Conservation (phyloP, 1,140 invertebrate genomes). For the Drosophila lacertosa region DNA sequence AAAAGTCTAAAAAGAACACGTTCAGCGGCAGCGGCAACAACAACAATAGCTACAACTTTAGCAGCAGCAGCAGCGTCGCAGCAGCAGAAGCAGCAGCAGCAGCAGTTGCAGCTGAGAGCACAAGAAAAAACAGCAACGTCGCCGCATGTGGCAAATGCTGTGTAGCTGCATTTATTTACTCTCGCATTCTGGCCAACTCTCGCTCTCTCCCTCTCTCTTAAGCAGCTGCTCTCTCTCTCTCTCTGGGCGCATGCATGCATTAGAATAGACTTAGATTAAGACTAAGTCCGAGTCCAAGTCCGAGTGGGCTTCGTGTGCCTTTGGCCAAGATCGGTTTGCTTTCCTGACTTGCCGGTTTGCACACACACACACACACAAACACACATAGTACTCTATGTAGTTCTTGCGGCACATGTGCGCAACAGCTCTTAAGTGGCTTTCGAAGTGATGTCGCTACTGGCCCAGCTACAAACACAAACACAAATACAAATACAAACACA, state of each 20-base stretch:
- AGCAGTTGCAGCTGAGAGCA: slow-evolving; percentile 21
- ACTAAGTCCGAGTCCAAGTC: slow-evolving; percentile 42
- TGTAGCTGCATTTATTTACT: slow-evolving; percentile 37
- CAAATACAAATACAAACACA: slow-evolving; percentile 37
- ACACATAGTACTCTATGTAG: too few relatives aligned
- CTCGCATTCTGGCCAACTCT: slow-evolving; percentile 44
- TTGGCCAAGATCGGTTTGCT: slow-evolving; percentile 41
- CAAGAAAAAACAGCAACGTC: slow-evolving; percentile 18
- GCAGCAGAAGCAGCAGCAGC: slow-evolving; percentile 15
- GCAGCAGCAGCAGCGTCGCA: slow-evolving; percentile 28
- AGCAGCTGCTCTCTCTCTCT: background rate
- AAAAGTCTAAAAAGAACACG: slow-evolving; percentile 83
- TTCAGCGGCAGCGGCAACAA: slow-evolving; percentile 67
- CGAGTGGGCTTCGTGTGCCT: slow-evolving; percentile 62
- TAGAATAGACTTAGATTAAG: slow-evolving; percentile 80
- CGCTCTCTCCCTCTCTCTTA: background rate
- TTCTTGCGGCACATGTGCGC: slow-evolving; percentile 77
- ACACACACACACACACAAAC: too few relatives aligned
- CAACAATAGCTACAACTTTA: slow-evolving; percentile 43
- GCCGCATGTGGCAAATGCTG: slow-evolving; percentile 78
- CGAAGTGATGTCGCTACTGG: slow-evolving; percentile 54
- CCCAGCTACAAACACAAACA: slow-evolving; percentile 55
- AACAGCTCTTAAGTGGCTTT: slow-evolving; percentile 64
- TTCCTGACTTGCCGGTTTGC: slow-evolving; percentile 65
- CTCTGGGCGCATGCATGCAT: slow-evolving; percentile 39